These are phyloP conservation scores for Sipunculus nudus DNA, from an alignment of 2,888 invertebrate genomes.

Conservation along the genomic window DNA sequence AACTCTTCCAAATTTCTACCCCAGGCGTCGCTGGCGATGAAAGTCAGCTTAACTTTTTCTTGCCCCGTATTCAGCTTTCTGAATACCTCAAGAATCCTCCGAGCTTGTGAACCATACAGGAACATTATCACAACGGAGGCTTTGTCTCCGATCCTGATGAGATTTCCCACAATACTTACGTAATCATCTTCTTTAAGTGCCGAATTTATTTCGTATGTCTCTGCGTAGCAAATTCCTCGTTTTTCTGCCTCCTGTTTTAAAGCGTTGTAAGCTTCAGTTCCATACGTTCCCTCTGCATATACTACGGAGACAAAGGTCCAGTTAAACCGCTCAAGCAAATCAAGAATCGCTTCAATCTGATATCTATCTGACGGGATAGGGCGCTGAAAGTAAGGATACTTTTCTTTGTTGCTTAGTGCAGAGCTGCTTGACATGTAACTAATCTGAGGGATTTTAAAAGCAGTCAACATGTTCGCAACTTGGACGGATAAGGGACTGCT, in stretches of 20 bases:
- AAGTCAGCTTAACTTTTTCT: conserved; percentile 41
- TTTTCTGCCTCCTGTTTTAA: too few species aligned
- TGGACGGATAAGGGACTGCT: conserved; percentile 39
- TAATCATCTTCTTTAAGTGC: conserved; percentile 29
- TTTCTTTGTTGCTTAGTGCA: conserved; percentile 30
- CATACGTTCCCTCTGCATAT: conserved; percentile 41
- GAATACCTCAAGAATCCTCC: conserved; percentile 26
- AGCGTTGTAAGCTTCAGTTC: conserved; percentile 7
- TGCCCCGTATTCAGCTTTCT: conserved; percentile 10
- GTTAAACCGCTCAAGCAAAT: conserved; percentile 33
- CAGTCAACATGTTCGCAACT: conserved; percentile 38
- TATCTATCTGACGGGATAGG: conserved; percentile 40
- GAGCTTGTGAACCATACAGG: conserved; percentile 24
- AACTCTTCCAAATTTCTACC: conserved; percentile 37
- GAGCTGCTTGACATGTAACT: conserved; percentile 44
- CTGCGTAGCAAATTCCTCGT: conserved; percentile 39
- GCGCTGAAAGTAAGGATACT: conserved; percentile 41
- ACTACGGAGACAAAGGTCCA: conserved; percentile 45
- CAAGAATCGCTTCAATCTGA: conserved; percentile 38
- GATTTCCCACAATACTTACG: conserved; percentile 22
- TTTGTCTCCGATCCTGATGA: conserved; percentile 14
- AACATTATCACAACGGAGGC: conserved; percentile 37
- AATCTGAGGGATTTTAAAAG: conserved; percentile 39
- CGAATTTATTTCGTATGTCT: conserved; percentile 16
- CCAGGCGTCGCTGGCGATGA: conserved; percentile 45